A percentile compares a stretch with the other conserved stretches of the same genome.
These are phyloP conservation scores for Cheilinus undulatus DNA, from an alignment of 2,113 vertebrate genomes.

Conservation along the genomic window DNA sequence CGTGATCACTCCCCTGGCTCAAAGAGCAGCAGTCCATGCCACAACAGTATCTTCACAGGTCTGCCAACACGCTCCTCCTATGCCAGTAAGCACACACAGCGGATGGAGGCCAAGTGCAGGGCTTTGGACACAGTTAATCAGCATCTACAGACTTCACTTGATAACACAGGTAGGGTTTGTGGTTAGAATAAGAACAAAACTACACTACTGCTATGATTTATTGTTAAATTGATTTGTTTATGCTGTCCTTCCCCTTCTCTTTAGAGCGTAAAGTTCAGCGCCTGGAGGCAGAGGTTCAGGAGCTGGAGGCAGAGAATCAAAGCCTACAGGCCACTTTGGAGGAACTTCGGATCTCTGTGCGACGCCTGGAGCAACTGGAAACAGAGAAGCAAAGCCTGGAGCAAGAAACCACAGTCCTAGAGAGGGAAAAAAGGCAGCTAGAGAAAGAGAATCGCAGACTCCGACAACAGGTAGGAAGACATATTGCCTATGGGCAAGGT, in stretches of 20 bases:
- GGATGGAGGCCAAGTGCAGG: slow-evolving; percentile 76
- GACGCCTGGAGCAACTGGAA: slow-evolving; percentile 76
- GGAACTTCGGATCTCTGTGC: slow-evolving; percentile 67
- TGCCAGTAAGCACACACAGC: slow-evolving; percentile 70
- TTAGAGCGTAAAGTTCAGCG: slow-evolving; percentile 83
- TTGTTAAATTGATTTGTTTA: background rate
- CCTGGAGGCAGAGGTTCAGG: slow-evolving; percentile 78
- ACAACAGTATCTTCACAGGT: slow-evolving; percentile 71
- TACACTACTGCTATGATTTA: background rate
- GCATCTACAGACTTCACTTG: slow-evolving; percentile 81
- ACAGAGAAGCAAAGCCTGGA: slow-evolving; percentile 73
- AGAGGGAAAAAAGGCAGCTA: slow-evolving; percentile 89
- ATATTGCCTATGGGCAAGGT: background rate
- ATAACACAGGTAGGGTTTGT: slow-evolving; percentile 73
- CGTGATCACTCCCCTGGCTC: slow-evolving; percentile 42
- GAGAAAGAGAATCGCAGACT: slow-evolving; percentile 82
- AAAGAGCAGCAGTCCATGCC: slow-evolving; percentile 50
- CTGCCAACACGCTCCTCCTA: slow-evolving; percentile 75
- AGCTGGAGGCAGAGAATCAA: slow-evolving; percentile 79
- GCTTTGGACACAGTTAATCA: slow-evolving; percentile 75
- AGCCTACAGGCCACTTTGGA: slow-evolving; percentile 73
- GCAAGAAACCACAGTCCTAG: slow-evolving; percentile 77
- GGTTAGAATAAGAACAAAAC: background rate
- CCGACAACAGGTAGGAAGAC: slow-evolving; percentile 68
- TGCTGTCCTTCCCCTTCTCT: background rate